phyloP scores from a whole-genome alignment of 2,113 vertebrate species.

The human region GRCh38 chr4:157464501-157465000 shows the following conservation, averaged over 20 bases:
- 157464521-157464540: not conserved
- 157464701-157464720: not conserved
- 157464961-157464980: not conserved
- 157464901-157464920: not conserved
- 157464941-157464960: not conserved
- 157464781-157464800: not conserved
- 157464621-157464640: not conserved
- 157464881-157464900: not conserved
- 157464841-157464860: not conserved
- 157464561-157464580: not conserved
- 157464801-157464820: not conserved
- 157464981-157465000: not conserved
- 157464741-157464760: not conserved
- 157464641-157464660: not conserved
- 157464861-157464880: not conserved
- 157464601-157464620: not conserved
- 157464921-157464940: not conserved
- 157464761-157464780: not conserved
- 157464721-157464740: not conserved
- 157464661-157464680: not conserved
- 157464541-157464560: not conserved
- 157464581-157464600: not conserved
- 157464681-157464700: not conserved
- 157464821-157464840: not conserved
- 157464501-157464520: not conserved